phyloP scores from a whole-genome alignment of 2,888 invertebrate species.

The Schrankia costaestrigalis region DNA sequence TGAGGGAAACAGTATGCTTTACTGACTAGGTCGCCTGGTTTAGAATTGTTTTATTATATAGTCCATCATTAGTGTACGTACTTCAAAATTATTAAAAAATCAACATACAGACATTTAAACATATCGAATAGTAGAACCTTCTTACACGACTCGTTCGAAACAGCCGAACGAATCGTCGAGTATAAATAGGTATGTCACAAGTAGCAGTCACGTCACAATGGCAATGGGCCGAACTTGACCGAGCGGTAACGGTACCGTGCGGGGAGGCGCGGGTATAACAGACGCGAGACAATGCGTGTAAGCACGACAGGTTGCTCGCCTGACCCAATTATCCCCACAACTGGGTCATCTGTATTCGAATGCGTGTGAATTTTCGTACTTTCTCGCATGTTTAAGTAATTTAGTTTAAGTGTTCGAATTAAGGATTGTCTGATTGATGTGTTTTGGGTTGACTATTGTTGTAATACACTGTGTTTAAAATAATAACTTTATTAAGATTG shows the following conservation, averaged over 20 bases:
- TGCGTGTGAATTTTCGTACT: slow-evolving; percentile 67
- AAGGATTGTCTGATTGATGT: no score
- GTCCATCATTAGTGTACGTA: no score
- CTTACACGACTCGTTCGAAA: slow-evolving; percentile 11
- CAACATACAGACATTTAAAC: no score
- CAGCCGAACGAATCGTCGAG: slow-evolving; percentile 28
- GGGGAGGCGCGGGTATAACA: slow-evolving; percentile 30
- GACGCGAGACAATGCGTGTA: slow-evolving; percentile 73
- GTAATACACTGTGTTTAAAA: no score
- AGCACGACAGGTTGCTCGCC: slow-evolving; percentile 74
- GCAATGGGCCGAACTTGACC: slow-evolving; percentile 74
- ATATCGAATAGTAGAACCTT: slow-evolving; percentile 4
- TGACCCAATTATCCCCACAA: slow-evolving; percentile 74
- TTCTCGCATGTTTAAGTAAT: slow-evolving; percentile 47
- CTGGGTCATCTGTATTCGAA: slow-evolving; percentile 66
- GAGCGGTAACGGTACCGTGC: slow-evolving; percentile 68
- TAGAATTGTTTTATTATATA: no score
- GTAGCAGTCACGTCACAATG: slow-evolving; percentile 66
- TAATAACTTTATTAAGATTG: no score
- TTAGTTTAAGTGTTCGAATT: slow-evolving; percentile 15
- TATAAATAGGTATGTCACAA: slow-evolving; percentile 56
- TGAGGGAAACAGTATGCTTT: no score
- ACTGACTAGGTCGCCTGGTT: no score
- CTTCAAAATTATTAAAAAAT: no score
- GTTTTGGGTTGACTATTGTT: no score